Evolutionary conservation across 2,888 invertebrate species (phyloP).

Genomic region (Phortica magna): DNA sequence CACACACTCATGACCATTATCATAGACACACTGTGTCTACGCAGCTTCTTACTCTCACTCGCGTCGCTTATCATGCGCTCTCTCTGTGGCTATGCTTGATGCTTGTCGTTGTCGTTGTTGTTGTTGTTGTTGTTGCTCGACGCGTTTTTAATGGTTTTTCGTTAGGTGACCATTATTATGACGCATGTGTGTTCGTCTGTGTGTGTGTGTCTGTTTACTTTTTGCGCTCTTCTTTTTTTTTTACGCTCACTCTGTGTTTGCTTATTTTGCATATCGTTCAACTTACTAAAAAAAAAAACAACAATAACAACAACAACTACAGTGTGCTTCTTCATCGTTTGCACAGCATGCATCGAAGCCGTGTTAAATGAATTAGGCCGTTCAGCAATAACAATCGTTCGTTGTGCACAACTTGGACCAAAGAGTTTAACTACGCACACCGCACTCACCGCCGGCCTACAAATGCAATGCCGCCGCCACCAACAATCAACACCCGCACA

Average conservation of each 20-base stretch:
- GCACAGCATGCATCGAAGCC: slow-evolving; percentile 5
- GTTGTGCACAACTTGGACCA: neutral
- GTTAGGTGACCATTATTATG: neutral
- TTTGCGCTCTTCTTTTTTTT: neutral
- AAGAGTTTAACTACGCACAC: slow-evolving; percentile 6
- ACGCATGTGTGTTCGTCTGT: neutral
- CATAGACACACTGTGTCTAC: neutral
- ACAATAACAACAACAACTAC: too few species aligned
- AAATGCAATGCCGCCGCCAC: neutral
- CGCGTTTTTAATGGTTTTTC: slow-evolving; percentile 11
- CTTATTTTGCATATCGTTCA: neutral
- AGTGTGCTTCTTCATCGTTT: neutral
- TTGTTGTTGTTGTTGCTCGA: neutral
- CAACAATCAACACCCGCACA: slow-evolving; percentile 14
- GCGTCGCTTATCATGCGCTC: neutral
- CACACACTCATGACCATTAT: neutral
- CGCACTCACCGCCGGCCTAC: neutral
- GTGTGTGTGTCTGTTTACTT: neutral
- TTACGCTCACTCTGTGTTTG: neutral
- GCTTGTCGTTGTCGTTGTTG: neutral
- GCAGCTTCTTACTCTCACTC: neutral
- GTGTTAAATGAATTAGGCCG: slow-evolving; percentile 34
- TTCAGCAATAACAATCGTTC: slow-evolving; percentile 9
- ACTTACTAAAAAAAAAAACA: too few species aligned
- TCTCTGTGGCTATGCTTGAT: neutral